These are phyloP conservation scores for Hemistola chrysoprasaria DNA, from an alignment of 2,888 invertebrate genomes.

Conservation along the genomic window DNA sequence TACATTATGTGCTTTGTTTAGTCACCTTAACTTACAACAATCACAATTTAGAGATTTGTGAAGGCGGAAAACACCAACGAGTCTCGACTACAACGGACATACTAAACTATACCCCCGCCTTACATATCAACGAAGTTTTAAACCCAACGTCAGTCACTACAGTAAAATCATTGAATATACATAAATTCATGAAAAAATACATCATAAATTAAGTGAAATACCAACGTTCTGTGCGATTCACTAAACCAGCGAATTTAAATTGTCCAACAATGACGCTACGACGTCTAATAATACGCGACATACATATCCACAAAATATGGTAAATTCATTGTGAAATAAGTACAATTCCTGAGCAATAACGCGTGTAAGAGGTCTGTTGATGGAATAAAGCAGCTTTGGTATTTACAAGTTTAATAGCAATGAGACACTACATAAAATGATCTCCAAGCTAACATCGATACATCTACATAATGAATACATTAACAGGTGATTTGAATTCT, in stretches of 20 bases:
- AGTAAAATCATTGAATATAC: slow-evolving; percentile 73
- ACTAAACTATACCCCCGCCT: slow-evolving; percentile 24
- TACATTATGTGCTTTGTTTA: slow-evolving; percentile 78
- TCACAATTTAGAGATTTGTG: slow-evolving; percentile 58
- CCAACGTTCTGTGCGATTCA: slow-evolving; percentile 80
- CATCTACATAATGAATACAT: slow-evolving; percentile 76
- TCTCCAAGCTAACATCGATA: slow-evolving; percentile 76
- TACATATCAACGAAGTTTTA: slow-evolving; percentile 47
- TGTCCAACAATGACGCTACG: slow-evolving; percentile 69
- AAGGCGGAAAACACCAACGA: slow-evolving; percentile 29
- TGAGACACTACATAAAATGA: slow-evolving; percentile 61
- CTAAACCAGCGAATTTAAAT: slow-evolving; percentile 62
- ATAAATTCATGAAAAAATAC: slow-evolving; percentile 73
- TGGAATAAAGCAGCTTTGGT: slow-evolving; percentile 57
- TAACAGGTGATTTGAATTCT: slow-evolving; percentile 77
- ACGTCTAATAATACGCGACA: slow-evolving; percentile 37
- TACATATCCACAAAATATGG: slow-evolving; percentile 67
- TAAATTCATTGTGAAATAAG: slow-evolving; percentile 52
- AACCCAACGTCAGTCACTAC: slow-evolving; percentile 73
- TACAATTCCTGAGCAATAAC: slow-evolving; percentile 79
- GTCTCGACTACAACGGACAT: slow-evolving; percentile 21
- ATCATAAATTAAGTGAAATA: slow-evolving; percentile 80
- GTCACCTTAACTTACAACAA: slow-evolving; percentile 71
- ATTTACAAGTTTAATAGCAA: slow-evolving; percentile 63
- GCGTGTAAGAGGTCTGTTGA: slow-evolving; percentile 35